phyloP scores from a whole-genome alignment of 2,113 vertebrate species.

The Salvelinus alpinus region DNA sequence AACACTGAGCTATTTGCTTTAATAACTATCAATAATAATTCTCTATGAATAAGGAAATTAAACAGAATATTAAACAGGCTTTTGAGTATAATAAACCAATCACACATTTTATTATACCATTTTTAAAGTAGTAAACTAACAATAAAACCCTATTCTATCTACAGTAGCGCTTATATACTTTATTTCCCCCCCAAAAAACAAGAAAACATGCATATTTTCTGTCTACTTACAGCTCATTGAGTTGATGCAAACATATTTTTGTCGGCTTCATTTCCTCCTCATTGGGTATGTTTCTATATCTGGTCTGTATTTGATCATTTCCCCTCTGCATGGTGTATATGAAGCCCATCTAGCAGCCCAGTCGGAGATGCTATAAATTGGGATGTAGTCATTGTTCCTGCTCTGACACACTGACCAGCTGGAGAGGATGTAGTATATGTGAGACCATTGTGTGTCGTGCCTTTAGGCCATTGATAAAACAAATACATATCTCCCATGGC shows the following conservation, averaged over 20 bases:
- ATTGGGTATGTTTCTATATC: conserved; percentile 30
- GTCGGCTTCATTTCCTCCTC: conserved; percentile 35
- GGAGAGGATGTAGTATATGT: conserved; percentile 70
- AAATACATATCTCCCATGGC: background rate
- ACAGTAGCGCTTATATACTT: background rate
- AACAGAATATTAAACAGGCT: too few species aligned
- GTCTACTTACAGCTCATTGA: background rate
- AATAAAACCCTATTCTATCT: too few species aligned
- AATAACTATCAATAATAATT: too few species aligned
- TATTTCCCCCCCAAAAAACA: background rate
- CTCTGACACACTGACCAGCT: conserved; percentile 66
- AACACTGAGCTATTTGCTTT: background rate
- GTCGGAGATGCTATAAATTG: conserved; percentile 33
- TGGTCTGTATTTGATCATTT: conserved; percentile 29
- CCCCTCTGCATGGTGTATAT: conserved; percentile 25
- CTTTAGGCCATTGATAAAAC: background rate
- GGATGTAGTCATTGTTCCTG: conserved; percentile 73
- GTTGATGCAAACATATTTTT: background rate
- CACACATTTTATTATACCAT: too few species aligned
- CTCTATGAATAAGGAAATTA: too few species aligned
- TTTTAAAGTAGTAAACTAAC: too few species aligned
- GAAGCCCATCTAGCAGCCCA: conserved; percentile 3
- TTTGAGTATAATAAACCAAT: too few species aligned
- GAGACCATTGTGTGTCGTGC: conserved; percentile 63
- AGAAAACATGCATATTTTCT: background rate